Evolutionary conservation across 1,140 invertebrate genomes (phyloP), one percentile per base, ranked within the genome.

Genomic region (Homarus americanus): DNA sequence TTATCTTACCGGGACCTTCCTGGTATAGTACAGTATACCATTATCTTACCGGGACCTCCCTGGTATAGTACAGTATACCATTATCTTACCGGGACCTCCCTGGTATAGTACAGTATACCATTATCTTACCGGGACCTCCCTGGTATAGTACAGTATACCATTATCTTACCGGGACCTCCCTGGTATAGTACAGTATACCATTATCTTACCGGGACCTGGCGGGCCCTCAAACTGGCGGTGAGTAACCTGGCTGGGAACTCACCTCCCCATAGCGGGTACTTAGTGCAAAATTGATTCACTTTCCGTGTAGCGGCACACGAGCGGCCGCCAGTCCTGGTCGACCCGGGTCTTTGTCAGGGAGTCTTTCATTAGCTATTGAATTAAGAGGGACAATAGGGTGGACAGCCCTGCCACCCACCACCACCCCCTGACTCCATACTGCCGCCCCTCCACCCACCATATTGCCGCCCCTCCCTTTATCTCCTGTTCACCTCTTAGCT

Each of bases 361-460:
- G 82, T 85, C 82, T 85, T 85, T 85, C 82, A 85, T 85, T 85
- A 85, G 82, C 66, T 85, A 85, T 85, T 85, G 82, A 85, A 85
- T 85, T 85, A 85, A 85, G 82, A 85, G 82, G 82, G 82, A 85
- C 82, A 85, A 85, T 85, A 69, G 82, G n/a, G 82, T 72, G 82
- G 82, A 24, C 78, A 80, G n/a, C n/a, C 32, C 41, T 24, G 34
- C 10, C 5, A 58, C 78, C 44, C 41, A 28, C 20, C 34, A 28
- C 28, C 41, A 1, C 32, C 78, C 28, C 28, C 28, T 40, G 9
- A 10, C 73, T 34, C 32, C 73, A n/a, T 32, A 17, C 73, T 2
- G 32, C 38, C 38, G 32, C 73, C 24, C n/a, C 41, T 24, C 20
- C 78, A 10, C 38, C 32, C 9, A 7, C 78, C 78, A 36, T 7